Base-by-base conservation (phyloP, 2,113 vertebrate species). In the Ophiodon elongatus region DNA sequence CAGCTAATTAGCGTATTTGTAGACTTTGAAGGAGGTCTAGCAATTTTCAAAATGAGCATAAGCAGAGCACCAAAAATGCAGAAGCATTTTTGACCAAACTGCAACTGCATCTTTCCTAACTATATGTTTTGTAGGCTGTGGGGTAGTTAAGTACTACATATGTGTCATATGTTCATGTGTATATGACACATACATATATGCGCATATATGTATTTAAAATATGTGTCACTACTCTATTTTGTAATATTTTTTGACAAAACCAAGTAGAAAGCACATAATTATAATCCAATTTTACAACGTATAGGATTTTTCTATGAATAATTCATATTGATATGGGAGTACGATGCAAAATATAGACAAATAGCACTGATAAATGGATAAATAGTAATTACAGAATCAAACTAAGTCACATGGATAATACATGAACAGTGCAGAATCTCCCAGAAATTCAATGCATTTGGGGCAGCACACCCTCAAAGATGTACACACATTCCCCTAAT, bases 1-100 rank as follows among this genome's bases (percentile, higher is more conserved):
- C 27, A 45, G 8, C 1, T 47, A 78, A 63, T 81, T 70, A 73
- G 37, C 21, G 19, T n/a, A 56, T 74, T 76, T 69, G 35, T 60
- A 27, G 4, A 25, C 2, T 76, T 69, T 63, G 6, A 62, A 27
- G 3, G 57, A 43, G 62, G 23, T 77, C 73, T 39, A 8, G 4
- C 33, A 25, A 31, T 82, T 76, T 45, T 70, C 6, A 37, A 52
- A 59, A 43, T 31, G 43, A 71, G 37, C 64, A 54, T 33, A 45
- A 62, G 45, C 60, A 41, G 59, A 35, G 2, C 14, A 70, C 27
- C 7, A 80, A 68, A 47, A 29, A 11, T 1, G 3, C 41, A 63
- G 23, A 64, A 64, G 31, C 13, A 47, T 68, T 31, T 52, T 37
- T 65, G 31, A 27, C 11, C 11, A 67, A 47, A 31, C 8, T 6